Evolutionary conservation across 2,888 invertebrate genomes (phyloP).

Genomic region (Dynastes tityus): DNA sequence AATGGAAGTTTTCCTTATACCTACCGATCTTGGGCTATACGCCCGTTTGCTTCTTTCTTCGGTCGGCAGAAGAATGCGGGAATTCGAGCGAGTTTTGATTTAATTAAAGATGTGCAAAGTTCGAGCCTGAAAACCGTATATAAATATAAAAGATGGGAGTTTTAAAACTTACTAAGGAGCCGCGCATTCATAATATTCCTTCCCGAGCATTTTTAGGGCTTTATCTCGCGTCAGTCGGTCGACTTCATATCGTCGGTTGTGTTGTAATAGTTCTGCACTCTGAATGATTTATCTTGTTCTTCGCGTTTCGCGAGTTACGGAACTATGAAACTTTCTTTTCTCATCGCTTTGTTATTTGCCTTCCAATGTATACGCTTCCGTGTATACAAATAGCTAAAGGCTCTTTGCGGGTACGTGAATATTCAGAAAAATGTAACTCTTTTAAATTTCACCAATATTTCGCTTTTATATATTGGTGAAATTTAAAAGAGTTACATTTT

Average conservation of each 20-base stretch:
- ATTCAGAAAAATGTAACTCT: no score
- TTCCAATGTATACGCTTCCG: no score
- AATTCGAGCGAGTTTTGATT: slow-evolving; percentile 62
- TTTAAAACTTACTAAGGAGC: slow-evolving; percentile 54
- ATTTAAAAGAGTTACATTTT: no score
- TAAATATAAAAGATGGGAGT: slow-evolving; percentile 62
- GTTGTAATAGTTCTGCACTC: background rate
- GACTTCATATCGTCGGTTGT: background rate
- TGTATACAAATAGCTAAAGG: no score
- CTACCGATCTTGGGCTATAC: background rate
- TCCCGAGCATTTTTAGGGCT: slow-evolving; percentile 52
- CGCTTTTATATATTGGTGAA: no score
- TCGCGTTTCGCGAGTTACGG: background rate
- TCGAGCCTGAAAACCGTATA: slow-evolving; percentile 59
- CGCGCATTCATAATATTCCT: slow-evolving; percentile 56
- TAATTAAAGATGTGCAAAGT: slow-evolving; percentile 64
- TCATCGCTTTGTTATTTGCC: no score
- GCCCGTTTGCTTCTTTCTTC: background rate
- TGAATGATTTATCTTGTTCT: slow-evolving; percentile 8
- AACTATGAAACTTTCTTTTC: no score
- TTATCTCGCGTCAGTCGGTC: slow-evolving; percentile 38
- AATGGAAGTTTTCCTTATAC: slow-evolving; percentile 58
- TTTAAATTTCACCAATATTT: no score
- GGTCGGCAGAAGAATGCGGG: slow-evolving; percentile 53
- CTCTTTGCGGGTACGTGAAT: no score